Conservation (phyloP, 2,888 invertebrate species). For the Noctuana brunneofusca region DNA sequence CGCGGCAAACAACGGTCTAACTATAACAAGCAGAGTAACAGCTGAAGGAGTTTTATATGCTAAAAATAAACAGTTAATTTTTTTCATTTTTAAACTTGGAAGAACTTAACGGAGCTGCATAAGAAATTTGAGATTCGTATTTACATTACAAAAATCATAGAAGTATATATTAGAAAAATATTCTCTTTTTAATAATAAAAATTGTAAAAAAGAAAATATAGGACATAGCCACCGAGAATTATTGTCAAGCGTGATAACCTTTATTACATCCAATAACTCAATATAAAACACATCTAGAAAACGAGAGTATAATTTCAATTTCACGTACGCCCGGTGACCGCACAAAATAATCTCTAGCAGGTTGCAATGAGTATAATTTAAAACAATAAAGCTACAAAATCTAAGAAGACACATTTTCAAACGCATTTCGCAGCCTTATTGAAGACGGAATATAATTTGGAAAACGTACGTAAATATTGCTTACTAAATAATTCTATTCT, state of each 20-base stretch:
- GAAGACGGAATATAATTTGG: slow-evolving; percentile 39
- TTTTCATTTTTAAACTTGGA: slow-evolving; percentile 6
- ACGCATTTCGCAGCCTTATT: slow-evolving; percentile 35
- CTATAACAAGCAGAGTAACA: slow-evolving; percentile 21
- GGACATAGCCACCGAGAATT: neutral
- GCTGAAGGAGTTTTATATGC: slow-evolving; percentile 1
- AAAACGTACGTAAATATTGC: neutral
- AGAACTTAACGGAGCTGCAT: neutral
- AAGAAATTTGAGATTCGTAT: slow-evolving; percentile 6
- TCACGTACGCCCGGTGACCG: too few species aligned
- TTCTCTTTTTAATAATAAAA: neutral
- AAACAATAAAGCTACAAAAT: slow-evolving; percentile 25
- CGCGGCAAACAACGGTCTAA: neutral
- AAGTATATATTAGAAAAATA: neutral
- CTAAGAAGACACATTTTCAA: slow-evolving; percentile 11
- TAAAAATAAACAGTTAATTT: neutral
- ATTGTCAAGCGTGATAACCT: neutral
- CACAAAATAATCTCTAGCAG: slow-evolving; percentile 9
- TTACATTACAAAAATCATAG: neutral
- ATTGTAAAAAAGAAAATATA: neutral
- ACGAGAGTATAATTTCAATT: too few species aligned
- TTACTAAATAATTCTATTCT: too few species aligned
- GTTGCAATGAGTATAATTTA: slow-evolving; percentile 8
- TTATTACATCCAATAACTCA: too few species aligned
- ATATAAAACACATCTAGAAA: too few species aligned